Conservation (phyloP, 1,140 invertebrate species). For the Calliphora vicina region DNA sequence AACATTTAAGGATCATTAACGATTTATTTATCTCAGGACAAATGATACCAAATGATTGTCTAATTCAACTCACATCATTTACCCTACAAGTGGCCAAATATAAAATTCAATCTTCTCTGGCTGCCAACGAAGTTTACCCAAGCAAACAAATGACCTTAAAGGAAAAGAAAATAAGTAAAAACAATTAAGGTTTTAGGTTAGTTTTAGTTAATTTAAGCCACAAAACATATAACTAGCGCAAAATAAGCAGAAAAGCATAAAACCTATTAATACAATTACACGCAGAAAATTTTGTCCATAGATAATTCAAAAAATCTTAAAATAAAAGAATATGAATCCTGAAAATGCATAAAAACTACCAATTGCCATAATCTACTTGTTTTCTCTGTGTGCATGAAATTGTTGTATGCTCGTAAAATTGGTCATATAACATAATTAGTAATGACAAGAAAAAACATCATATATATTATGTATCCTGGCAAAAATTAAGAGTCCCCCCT, state of each 20-base stretch:
- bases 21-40: constrained; percentile 1
- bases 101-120: not conserved
- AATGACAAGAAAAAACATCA: not conserved
- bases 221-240: not conserved
- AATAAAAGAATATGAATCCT: too few species aligned
- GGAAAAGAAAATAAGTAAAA: not conserved
- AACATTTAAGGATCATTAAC: constrained; percentile 11
- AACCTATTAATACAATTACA: too few species aligned
- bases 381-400: too few species aligned
- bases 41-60: constrained; percentile 5
- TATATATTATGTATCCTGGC: not conserved
- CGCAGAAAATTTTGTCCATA: too few species aligned
- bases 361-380: too few species aligned
- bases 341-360: too few species aligned
- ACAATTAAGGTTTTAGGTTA: not conserved
- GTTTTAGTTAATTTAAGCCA: constrained; percentile 2
- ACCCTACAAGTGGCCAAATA: not conserved
- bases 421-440: constrained; percentile 5
- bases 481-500: not conserved
- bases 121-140: not conserved
- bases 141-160: constrained; percentile 6
- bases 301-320: too few species aligned
- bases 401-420: too few species aligned
- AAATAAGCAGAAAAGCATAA: not conserved
- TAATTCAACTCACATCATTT: not conserved